These are phyloP conservation scores for Atractosteus spatula DNA, from an alignment of 2,113 vertebrate genomes.

Conservation along the genomic window DNA sequence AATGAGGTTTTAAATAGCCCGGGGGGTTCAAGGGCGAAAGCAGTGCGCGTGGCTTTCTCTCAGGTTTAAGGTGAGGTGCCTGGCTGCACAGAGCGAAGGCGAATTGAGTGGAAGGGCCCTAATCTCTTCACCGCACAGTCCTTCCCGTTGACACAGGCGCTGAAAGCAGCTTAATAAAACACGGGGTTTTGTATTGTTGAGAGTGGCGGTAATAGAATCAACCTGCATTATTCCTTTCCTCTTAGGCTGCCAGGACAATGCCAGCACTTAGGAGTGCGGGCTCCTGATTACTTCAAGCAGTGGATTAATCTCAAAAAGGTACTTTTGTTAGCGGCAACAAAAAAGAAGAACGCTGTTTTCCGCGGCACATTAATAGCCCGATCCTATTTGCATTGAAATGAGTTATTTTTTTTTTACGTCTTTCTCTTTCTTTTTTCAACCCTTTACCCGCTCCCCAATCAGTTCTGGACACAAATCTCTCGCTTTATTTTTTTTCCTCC, in stretches of 20 bases:
- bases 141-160: slow-evolving; percentile 1
- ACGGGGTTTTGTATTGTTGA: slow-evolving; percentile 39
- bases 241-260: slow-evolving; percentile 78
- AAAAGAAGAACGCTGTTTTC: slow-evolving; percentile 41
- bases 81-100: not conserved
- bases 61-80: not conserved
- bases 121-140: slow-evolving; percentile 6
- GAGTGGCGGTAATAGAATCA: slow-evolving; percentile 41
- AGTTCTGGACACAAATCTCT: slow-evolving; percentile 3
- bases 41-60: not conserved
- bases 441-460: not conserved
- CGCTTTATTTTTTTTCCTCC: slow-evolving; percentile 23
- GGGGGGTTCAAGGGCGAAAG: not conserved
- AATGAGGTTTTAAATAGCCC: slow-evolving; percentile 10
- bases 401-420: slow-evolving; percentile 54
- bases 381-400: slow-evolving; percentile 87
- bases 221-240: slow-evolving; percentile 58
- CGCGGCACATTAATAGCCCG: slow-evolving; percentile 68
- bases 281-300: slow-evolving; percentile 83
- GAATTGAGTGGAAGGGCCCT: slow-evolving; percentile 11
- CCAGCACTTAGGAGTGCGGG: slow-evolving; percentile 77
- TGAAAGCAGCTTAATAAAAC: slow-evolving; percentile 42
- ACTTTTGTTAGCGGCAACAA: slow-evolving; percentile 51
- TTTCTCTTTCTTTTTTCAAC: slow-evolving; percentile 30
- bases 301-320: slow-evolving; percentile 87